Evolutionary conservation across 2,888 invertebrate genomes (phyloP), one percentile per base, ranked within the genome.

Genomic region (Aphidoletes aphidimyza): DNA sequence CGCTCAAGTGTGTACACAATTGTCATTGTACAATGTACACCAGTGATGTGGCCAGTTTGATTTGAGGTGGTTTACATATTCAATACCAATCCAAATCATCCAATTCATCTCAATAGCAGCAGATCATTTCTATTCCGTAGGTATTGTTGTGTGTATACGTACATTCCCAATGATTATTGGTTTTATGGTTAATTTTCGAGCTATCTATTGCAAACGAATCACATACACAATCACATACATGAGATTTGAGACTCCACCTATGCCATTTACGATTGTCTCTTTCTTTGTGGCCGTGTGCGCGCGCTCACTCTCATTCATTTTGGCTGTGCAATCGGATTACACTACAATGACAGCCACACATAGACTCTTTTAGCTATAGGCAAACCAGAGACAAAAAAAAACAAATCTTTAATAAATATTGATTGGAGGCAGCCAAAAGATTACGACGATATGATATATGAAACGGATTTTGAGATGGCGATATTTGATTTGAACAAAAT

Each of bases 181-280:
- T 69, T 69, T 30, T 69, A 30, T 14, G 0, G 3, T 8, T 22
- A 22, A 8, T 3, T 22, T 54, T 54, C 22, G 3, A 54, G 34
- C 69, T n/a, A 69, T 69, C 69, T 69, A 69, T 69, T 69, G 17
- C 30, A 6, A 30, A 69, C 34, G 5, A 19, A 54, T 3, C 9
- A 69, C 69, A 69, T 30, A 14, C 14, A 30, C 1, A 34, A 9
- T 17, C 30, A 5, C 69, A 69, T 14, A 69, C 69, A 69, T 26
- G 22, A 42, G 54, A 54, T 30, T 1, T n/a, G 30, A 30, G 34
- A 69, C 69, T 69, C 69, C 69, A 69, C 69, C 69, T 69, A 30
- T 69, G 30, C 9, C 11, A 54, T 54, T 54, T 54, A 54, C 2
- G 30, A 69, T 69, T 69, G 69, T 69, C 69, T 69, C 69, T 69